Evolutionary conservation across 2,113 vertebrate genomes (phyloP), one percentile per base, ranked within the genome.

Genomic region (Donacobius atricapilla): DNA sequence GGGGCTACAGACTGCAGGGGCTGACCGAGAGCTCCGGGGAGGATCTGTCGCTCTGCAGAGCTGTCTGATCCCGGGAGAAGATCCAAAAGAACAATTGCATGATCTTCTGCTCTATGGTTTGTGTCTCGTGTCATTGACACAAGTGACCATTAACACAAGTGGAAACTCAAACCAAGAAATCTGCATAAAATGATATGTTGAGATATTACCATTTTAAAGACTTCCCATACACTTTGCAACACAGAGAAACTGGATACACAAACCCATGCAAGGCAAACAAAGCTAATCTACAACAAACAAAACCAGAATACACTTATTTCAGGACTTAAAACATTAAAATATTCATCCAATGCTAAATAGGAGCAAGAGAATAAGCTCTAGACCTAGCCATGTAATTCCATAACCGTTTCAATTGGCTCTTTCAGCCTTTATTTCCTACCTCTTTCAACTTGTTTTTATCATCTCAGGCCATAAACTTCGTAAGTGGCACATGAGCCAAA

Each of bases 241-340:
- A 87, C 60, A 83, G 64, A 83, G 68, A 78, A 96, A 83, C 47
- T 30, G 33, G 42, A 75, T 83, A 81, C 65, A 92, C 83, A 81
- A 81, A 92, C 92, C 60, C 88, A 89, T 75, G 76, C 90, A 89
- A 92, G 83, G 60, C 40, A 90, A 96, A 90, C 47, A 79, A 93
- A 94, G 85, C 63, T 90, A 76, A 93, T 68, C 85, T 95, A 91
- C 68, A 81, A 78, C 66, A 75, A 93, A 90, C 60, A 89, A 92
- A 96, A 86, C 17, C 33, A 73, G 87, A 83, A 80, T 58, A 81
- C 80, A 83, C 27, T 65, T 72, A 78, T 56, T 81, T 77, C 45
- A 75, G 89, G 56, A 90, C 58, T 83, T 70, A 68, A 86, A 89
- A 63, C 60, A 81, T 56, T 78, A 89, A 85, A 94, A 81, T 60